Evolutionary conservation across 2,113 vertebrate genomes (phyloP).

Genomic region (Cottus gobio): DNA sequence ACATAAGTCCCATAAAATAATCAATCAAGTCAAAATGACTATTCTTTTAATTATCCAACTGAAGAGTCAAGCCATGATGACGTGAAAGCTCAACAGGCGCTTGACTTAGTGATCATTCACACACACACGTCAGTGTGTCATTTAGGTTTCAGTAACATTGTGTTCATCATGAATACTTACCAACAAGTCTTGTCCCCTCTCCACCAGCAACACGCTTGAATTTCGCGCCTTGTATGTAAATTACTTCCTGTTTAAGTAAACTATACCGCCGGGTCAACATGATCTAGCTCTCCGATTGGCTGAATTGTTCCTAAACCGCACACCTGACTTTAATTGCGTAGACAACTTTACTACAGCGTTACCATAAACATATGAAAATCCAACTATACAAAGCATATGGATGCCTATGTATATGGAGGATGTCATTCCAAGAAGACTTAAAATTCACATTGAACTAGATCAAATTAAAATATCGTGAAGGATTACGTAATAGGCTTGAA

Average conservation of each 20-base stretch:
- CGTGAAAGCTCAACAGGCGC: accelerated
- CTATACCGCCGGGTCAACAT: constrained; percentile 12
- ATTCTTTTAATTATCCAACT: not conserved
- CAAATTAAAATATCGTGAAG: accelerated
- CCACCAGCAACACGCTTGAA: constrained; percentile 46
- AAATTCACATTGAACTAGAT: not conserved
- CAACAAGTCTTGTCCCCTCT: not conserved
- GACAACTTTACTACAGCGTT: not conserved
- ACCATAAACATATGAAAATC: not conserved
- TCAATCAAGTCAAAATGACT: not conserved
- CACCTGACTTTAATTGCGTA: constrained; percentile 40
- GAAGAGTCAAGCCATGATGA: not conserved
- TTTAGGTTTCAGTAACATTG: not conserved
- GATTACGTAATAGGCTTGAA: not conserved
- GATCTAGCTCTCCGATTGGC: constrained; percentile 51
- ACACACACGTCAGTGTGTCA: accelerated
- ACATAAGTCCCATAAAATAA: not conserved
- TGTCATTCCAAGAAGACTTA: not conserved
- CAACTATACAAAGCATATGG: not conserved
- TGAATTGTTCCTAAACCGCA: not conserved
- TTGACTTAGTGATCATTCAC: not conserved
- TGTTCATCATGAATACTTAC: constrained; percentile 60
- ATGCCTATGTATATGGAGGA: not conserved
- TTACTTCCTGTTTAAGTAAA: constrained; percentile 73
- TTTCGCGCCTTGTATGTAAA: constrained; percentile 48